These are phyloP conservation scores for Autographa gamma DNA, from an alignment of 2,888 invertebrate genomes.

Conservation along the genomic window DNA sequence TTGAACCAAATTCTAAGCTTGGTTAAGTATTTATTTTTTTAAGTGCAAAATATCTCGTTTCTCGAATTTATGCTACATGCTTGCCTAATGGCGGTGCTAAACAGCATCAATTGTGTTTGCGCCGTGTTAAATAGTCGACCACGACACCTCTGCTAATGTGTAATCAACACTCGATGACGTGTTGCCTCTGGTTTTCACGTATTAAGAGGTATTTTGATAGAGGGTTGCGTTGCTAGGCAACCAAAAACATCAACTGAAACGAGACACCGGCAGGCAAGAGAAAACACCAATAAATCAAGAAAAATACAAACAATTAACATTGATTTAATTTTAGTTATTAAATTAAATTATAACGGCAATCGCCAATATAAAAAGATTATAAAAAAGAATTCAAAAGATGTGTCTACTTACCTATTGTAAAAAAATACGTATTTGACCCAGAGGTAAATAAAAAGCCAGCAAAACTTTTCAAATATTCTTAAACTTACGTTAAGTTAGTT, in stretches of 20 bases:
- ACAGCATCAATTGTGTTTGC: conserved; percentile 23
- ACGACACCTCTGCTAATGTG: conserved; percentile 47
- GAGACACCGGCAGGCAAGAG: too few relatives aligned
- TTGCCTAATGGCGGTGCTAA: conserved; percentile 30
- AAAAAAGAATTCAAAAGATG: too few relatives aligned
- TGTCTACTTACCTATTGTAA: too few relatives aligned
- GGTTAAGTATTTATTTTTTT: too few relatives aligned
- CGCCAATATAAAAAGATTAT: too few relatives aligned
- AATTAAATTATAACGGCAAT: too few relatives aligned
- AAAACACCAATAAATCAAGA: too few relatives aligned
- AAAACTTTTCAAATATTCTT: not conserved
- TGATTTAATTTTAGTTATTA: too few relatives aligned
- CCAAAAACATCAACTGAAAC: not conserved
- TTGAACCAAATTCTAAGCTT: not conserved
- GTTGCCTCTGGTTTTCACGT: not conserved
- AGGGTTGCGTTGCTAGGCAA: not conserved
- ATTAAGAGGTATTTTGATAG: not conserved
- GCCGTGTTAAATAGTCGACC: conserved; percentile 42
- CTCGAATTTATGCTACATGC: not conserved
- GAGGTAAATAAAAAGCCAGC: too few relatives aligned
- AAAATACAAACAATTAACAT: too few relatives aligned
- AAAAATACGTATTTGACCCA: too few relatives aligned
- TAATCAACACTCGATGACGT: conserved; percentile 40
- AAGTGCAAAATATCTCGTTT: conserved; percentile 29
- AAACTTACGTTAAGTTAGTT: too few relatives aligned